Percentiles rank a stretch among this genome's conserved stretches.
phyloP scores from a whole-genome alignment of 2,797 vertebrate genomes.

The Epinephelus awoara region DNA sequence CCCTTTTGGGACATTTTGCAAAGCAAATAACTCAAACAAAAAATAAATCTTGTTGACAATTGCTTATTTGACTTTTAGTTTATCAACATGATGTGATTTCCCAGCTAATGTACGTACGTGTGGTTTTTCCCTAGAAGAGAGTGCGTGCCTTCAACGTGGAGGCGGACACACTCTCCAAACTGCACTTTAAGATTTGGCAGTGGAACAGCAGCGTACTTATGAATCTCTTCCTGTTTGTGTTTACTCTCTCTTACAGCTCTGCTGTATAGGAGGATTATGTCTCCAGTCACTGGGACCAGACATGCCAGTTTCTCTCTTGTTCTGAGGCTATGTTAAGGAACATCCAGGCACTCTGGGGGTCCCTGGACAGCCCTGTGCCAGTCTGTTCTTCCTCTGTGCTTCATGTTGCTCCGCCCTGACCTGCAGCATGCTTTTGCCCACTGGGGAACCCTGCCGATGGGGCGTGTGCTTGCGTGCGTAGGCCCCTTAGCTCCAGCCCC shows the following conservation, averaged over 20 bases:
- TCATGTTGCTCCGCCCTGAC: constrained; percentile 72
- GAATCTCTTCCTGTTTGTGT: constrained; percentile 85
- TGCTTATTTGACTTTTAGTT: constrained; percentile 52
- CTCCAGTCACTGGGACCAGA: constrained; percentile 50
- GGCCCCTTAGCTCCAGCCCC: constrained; percentile 84
- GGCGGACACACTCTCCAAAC: constrained; percentile 59
- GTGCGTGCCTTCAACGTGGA: constrained; percentile 63
- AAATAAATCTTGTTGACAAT: constrained; percentile 32
- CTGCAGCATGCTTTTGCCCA: constrained; percentile 76
- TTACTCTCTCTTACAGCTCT: constrained; percentile 68
- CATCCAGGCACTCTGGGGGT: constrained; percentile 32
- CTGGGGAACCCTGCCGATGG: constrained; percentile 81
- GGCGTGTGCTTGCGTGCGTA: constrained; percentile 89
- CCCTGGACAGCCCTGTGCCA: constrained; percentile 68
- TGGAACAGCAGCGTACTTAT: constrained; percentile 71
- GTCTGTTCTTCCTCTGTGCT: constrained; percentile 74
- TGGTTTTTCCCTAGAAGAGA: constrained; percentile 54
- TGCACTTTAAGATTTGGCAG: constrained; percentile 75
- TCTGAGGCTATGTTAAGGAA: constrained; percentile 32
- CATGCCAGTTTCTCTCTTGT: constrained; percentile 39
- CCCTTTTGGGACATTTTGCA: constrained; percentile 17
- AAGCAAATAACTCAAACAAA: constrained; percentile 24
- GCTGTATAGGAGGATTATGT: constrained; percentile 59
- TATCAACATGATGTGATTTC: constrained; percentile 59
- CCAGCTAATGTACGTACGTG: constrained; percentile 46